phyloP scores from a whole-genome alignment of 2,113 vertebrate species.

The Amphiprion ocellaris region DNA sequence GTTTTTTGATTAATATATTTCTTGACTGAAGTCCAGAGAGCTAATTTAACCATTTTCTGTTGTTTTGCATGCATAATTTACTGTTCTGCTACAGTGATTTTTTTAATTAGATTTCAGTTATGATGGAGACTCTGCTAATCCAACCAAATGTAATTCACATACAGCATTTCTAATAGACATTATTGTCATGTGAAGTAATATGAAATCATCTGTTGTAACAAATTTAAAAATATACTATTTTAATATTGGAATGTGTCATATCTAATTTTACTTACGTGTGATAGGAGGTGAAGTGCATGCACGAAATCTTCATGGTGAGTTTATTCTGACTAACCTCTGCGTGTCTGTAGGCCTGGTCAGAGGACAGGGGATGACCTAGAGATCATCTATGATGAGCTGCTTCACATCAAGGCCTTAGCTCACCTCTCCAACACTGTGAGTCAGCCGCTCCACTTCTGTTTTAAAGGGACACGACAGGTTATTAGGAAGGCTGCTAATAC shows the following conservation, averaged over 20 bases:
- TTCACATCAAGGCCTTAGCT: slow-evolving; percentile 98
- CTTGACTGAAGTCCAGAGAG: no score
- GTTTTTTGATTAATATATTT: no score
- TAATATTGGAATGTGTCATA: slow-evolving; percentile 2
- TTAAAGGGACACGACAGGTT: slow-evolving; percentile 43
- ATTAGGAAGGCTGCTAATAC: background rate
- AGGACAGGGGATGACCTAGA: slow-evolving; percentile 95
- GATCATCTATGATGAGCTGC: slow-evolving; percentile 98
- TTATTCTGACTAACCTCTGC: slow-evolving; percentile 41
- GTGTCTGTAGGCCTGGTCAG: slow-evolving; percentile 91
- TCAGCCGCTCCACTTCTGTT: slow-evolving; percentile 6
- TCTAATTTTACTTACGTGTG: background rate
- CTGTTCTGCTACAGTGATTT: no score
- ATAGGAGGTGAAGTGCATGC: slow-evolving; percentile 12
- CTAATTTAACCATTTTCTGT: no score
- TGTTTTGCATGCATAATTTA: no score
- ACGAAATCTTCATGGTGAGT: slow-evolving; percentile 2
- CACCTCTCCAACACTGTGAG: slow-evolving; percentile 97
- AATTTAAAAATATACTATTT: background rate
- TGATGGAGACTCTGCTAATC: no score
- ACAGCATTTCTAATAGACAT: background rate
- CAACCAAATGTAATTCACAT: background rate
- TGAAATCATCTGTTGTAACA: background rate
- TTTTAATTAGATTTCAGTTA: no score
- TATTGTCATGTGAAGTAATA: background rate